A percentile compares a stretch with the other conserved stretches of the same genome.
These are phyloP conservation scores for Limnothrissa miodon DNA, from an alignment of 2,113 vertebrate species.

Conservation along the genomic window DNA sequence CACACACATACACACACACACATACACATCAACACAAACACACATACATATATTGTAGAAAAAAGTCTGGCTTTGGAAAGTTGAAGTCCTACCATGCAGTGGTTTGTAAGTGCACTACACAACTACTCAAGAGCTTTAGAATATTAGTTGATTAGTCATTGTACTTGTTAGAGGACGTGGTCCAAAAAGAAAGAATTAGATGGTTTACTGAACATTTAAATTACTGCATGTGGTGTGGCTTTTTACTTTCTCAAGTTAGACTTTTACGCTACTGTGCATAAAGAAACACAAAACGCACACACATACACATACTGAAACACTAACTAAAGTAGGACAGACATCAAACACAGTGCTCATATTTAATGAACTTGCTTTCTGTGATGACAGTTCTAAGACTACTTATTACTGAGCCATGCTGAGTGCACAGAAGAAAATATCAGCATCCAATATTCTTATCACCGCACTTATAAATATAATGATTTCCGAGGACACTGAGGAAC, in stretches of 20 bases:
- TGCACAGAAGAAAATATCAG: background rate
- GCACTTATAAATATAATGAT: background rate
- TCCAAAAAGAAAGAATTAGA: no score
- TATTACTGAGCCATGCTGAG: background rate
- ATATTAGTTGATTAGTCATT: no score
- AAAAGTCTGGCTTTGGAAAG: no score
- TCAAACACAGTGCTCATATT: background rate
- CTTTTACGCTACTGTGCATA: background rate
- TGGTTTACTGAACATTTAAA: no score
- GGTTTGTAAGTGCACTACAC: no score
- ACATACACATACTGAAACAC: constrained; percentile 1
- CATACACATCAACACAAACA: background rate
- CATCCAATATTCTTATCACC: background rate
- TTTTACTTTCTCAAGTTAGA: no score
- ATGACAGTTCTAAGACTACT: background rate
- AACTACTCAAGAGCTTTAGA: no score
- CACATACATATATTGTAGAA: background rate
- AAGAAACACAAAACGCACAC: background rate
- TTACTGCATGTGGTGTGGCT: no score
- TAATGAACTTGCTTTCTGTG: background rate
- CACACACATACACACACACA: background rate
- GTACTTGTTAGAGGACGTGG: no score
- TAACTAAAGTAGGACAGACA: background rate
- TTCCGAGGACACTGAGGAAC: background rate
- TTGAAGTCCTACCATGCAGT: no score